Base-by-base conservation (phyloP, 2,113 vertebrate genomes). In the Sebastes fasciatus region DNA sequence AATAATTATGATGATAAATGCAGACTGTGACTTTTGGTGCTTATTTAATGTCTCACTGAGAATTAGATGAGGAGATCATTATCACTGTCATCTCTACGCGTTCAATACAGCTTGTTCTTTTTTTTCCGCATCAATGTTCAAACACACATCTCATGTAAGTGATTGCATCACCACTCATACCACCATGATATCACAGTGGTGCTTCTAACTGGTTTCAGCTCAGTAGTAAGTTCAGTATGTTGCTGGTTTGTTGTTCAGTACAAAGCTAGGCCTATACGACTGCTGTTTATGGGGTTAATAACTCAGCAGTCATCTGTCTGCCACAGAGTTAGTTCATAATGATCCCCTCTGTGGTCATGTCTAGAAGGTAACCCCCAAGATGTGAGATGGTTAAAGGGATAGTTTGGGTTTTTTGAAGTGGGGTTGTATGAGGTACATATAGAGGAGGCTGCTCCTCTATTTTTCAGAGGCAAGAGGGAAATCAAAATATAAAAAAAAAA, bases 1-100 rank as follows among this genome's bases (percentile, higher is more conserved):
- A 34, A 34, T 34, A 34, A 34, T 34, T 54, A 17, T 40, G 40
- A 52, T 45, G 12, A 54, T 23, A 71, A 46, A 66, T 9, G 17
- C 46, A 65, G 14, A 43, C 63, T 45, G 34, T 40, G 52, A 52
- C 65, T 68, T 63, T 54, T 11, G 3, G 4, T 7, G 51, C n/a
- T 52, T 77, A 17, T 85, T 74, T 74, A 74, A 69, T 69, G 48
- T 62, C 42, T 75, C 26, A 43, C 40, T 74, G 76, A 26, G 48
- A 74, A 14, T 64, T 48, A 14, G 42, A 65, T 42, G 54, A 60
- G 42, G 21, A 42, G 55, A 21, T 83, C 13, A 26, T 42, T 86
- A 64, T 54, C 62, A 26, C 9, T 13, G 23, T 66, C 65, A 57
- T 66, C 17, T 71, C 46, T 21, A 0, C 4, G 63, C 26, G 7